Evolutionary conservation across 1,140 invertebrate genomes (phyloP), one percentile per base, ranked within the genome.

Genomic region (Idris sp.): DNA sequence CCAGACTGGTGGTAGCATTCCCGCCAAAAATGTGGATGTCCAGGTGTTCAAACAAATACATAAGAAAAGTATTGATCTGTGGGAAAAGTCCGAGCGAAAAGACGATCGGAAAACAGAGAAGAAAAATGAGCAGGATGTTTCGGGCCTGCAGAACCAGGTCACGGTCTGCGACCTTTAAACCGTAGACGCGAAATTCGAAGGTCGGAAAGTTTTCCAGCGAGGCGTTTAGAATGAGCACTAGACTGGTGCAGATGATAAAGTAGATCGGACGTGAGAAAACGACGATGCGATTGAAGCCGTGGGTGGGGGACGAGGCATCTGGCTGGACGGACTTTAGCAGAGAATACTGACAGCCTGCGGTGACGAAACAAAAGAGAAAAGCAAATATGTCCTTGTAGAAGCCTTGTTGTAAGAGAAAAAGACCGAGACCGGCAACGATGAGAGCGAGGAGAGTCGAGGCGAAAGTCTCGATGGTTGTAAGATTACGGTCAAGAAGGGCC

Each of bases 11-110:
- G 4, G 95, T 95, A 0, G 97, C 97, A 83, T 97, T 99, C 2
- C 98, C 98, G 14, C 98, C 98, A 87, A 99, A 99, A 0, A 98
- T 81, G 87, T 99, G 97, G 88, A 99, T 98, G 79, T 99, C 98
- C 9, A 98, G 89, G 87, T 99, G 97, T 86, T 99, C 97, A 67
- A 98, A 90, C 7, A 97, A 84, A 85, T 98, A 98, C 94, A 98
- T 97, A 2, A 94, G 83, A 84, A 99, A 98, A 0, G 98, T 99
- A 80, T 98, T 98, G 22, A 99, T 94, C 89, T 98, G 97, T 6
- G 97, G 97, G 80, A 98, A 95, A 3, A 99, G 88, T 1, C 97
- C 98, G 40, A 99, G 89, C 51, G 94, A 97, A 87, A 98, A 99
- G 14, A 97, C 90, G 11, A 99, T 78, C 1, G 97, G 97, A 84